Conservation (phyloP, 2,888 invertebrate species). For the Cheilosia scutellata region DNA sequence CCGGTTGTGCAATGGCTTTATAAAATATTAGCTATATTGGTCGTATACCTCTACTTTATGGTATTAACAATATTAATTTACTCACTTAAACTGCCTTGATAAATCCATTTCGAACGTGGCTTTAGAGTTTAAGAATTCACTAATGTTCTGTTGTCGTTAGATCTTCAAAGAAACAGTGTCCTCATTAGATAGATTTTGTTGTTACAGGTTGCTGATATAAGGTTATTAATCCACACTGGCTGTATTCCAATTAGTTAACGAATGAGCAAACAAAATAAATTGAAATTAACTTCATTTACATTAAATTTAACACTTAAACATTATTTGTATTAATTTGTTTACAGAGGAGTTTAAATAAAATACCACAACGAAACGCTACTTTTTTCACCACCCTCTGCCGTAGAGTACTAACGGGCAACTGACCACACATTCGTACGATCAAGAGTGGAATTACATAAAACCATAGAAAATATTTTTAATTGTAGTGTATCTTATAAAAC, state of each 20-base stretch:
- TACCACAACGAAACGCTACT: conserved; percentile 12
- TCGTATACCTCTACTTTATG: no score
- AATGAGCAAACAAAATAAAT: conserved; percentile 7
- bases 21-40: no score
- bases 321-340: background rate
- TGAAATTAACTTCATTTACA: background rate
- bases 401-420: conserved; percentile 83
- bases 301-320: conserved; percentile 8
- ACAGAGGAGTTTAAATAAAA: conserved; percentile 5
- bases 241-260: conserved; percentile 3
- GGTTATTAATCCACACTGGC: conserved; percentile 20
- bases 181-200: conserved; percentile 24
- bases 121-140: conserved; percentile 14
- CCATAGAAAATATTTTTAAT: conserved; percentile 52
- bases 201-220: conserved; percentile 7
- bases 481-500: conserved; percentile 56
- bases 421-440: conserved; percentile 79
- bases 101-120: conserved; percentile 82
- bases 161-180: conserved; percentile 16
- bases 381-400: conserved; percentile 80
- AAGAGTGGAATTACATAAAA: conserved; percentile 59
- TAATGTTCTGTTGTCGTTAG: conserved; percentile 8
- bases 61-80: conserved; percentile 40
- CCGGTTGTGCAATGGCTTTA: no score
- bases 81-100: conserved; percentile 84